Evolutionary conservation across 1,140 invertebrate species (phyloP).

Genomic region (Dinoponera quadriceps): DNA sequence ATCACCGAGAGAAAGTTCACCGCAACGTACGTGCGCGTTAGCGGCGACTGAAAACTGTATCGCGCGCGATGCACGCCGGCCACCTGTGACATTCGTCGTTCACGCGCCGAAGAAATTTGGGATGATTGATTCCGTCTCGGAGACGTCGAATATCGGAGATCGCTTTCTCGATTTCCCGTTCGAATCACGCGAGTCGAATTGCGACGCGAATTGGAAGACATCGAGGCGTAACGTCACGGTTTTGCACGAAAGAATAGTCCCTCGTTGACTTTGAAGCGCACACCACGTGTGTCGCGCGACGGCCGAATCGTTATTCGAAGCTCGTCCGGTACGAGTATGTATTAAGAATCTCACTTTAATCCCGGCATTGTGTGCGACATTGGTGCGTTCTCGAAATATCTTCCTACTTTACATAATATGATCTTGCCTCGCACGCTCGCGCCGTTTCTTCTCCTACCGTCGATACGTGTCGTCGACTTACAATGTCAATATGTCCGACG

Average conservation of each 20-base stretch:
- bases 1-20: constrained; percentile 66
- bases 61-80: constrained; percentile 28
- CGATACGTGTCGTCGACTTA: background rate
- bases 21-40: constrained; percentile 50
- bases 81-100: background rate
- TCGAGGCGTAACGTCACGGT: background rate
- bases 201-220: no score
- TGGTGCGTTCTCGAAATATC: constrained; percentile 38
- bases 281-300: constrained; percentile 28
- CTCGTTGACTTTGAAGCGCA: constrained; percentile 31
- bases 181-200: no score
- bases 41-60: constrained; percentile 61
- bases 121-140: no score
- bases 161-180: no score
- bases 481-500: background rate
- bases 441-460: background rate
- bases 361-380: constrained; percentile 25
- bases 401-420: constrained; percentile 40
- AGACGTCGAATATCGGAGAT: no score
- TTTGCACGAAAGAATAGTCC: background rate
- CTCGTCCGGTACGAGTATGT: background rate
- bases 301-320: constrained; percentile 36
- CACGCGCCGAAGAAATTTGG: background rate
- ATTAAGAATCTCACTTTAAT: constrained; percentile 41
- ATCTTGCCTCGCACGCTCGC: background rate